These are phyloP conservation scores for Luscinia luscinia DNA, from an alignment of 2,797 vertebrate species.

Conservation along the genomic window DNA sequence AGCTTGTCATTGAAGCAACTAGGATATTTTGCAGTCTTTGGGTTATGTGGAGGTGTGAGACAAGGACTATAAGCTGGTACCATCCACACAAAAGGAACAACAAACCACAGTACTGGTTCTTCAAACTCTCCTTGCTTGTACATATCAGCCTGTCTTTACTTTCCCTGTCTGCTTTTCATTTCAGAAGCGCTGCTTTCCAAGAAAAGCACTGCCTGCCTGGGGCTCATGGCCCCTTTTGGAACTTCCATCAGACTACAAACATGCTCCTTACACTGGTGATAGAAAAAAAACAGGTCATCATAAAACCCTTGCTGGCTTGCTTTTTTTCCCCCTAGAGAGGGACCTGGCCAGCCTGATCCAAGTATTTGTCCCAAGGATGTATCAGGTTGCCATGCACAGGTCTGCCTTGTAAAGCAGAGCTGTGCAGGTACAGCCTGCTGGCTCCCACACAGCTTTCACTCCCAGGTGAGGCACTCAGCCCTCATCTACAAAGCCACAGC, in stretches of 20 bases:
- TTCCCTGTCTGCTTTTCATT: conserved; percentile 51
- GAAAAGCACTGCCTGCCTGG: conserved; percentile 35
- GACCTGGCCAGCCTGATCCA: neutral
- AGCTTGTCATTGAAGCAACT: neutral
- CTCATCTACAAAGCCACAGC: neutral
- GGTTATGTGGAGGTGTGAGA: neutral
- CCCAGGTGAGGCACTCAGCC: neutral
- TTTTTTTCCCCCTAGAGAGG: neutral
- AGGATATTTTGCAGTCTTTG: neutral
- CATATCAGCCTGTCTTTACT: neutral
- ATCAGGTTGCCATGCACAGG: neutral
- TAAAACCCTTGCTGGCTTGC: neutral
- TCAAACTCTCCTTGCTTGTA: neutral
- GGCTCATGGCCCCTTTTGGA: neutral
- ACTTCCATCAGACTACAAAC: neutral
- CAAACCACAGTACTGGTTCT: neutral
- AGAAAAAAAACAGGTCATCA: conserved; percentile 28
- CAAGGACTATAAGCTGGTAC: neutral
- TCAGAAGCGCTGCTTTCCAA: neutral
- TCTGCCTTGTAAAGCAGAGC: neutral
- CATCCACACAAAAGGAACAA: neutral
- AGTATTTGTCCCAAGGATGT: neutral
- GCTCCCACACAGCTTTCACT: neutral
- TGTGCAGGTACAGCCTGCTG: neutral
- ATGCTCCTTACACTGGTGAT: neutral